Evolutionary conservation across 2,113 vertebrate genomes (phyloP), one percentile per base, ranked within the genome.

Genomic region (Oreotrochilus melanogaster): DNA sequence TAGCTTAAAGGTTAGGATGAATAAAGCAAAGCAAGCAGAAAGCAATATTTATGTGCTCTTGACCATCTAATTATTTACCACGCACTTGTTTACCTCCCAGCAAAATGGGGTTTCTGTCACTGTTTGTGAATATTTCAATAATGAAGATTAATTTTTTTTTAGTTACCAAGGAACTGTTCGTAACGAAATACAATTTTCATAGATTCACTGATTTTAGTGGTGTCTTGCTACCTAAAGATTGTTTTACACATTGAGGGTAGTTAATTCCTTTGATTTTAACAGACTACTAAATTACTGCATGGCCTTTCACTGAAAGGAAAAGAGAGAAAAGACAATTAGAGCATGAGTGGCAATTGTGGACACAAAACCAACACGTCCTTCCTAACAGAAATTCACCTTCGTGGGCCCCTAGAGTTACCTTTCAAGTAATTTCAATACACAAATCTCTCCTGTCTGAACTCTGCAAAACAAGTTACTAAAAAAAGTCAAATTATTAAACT

Each of bases 401-500:
- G 51, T 73, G 43, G 78, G 42, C 7, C 23, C 21, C 37, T 30
- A 50, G 25, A 25, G 56, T 47, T 69, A 48, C 23, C 47, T 51
- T 80, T 39, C 28, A 47, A 48, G 70, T 53, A 9, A 1, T 31
- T 80, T 89, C 54, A 70, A 66, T 2, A 30, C 14, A 70, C 8
- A 71, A 30, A 50, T 30, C 27, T 88, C 25, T 31, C 9, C 18
- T 9, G 1, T 11, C 31, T 43, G 78, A 73, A 82, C 17, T 78
- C 30, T 17, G 15, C 37, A 57, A 65, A 88, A 85, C 60, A 21
- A 75, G 18, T 24, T 56, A 66, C 12, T 37, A 35, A 57, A 80
- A 94, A 83, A 94, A 83, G 47, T 43, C 37, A 80, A 80, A 90
- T 56, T 18, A 72, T 31, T 67, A 33, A 90, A 94, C 70, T 47